phyloP scores from a whole-genome alignment of 35 echinoderm and acorn worm genomes.

The Diadema setosum region DNA sequence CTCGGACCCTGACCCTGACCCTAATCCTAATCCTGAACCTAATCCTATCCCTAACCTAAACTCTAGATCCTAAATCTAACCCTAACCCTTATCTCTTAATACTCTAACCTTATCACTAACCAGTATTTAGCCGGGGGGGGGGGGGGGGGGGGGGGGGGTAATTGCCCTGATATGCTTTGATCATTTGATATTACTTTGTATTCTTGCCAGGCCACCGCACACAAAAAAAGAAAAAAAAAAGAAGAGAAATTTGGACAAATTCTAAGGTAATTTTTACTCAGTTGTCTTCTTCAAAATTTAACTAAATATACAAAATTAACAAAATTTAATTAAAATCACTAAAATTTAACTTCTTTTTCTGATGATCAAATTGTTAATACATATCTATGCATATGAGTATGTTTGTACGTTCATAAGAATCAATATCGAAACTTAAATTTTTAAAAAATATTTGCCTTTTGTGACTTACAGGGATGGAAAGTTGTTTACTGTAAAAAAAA shows the following conservation, averaged over 20 bases:
- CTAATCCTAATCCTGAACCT: too few relatives aligned
- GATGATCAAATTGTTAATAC: background rate
- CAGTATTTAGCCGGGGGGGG: too few relatives aligned
- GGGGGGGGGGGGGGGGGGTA: too few relatives aligned
- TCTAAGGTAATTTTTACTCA: background rate
- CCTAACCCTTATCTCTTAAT: too few relatives aligned
- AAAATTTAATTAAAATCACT: too few relatives aligned
- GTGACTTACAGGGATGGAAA: background rate
- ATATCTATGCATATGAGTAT: background rate
- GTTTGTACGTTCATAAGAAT: background rate
- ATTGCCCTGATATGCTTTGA: too few relatives aligned
- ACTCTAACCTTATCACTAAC: too few relatives aligned
- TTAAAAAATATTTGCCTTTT: background rate
- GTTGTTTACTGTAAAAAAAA: background rate
- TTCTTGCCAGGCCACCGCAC: background rate
- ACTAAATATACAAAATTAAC: too few relatives aligned
- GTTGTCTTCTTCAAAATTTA: background rate
- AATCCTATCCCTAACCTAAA: too few relatives aligned
- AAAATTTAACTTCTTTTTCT: background rate
- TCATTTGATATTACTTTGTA: background rate
- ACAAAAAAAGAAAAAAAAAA: too few relatives aligned
- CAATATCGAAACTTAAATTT: background rate
- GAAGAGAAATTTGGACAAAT: background rate
- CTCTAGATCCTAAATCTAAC: too few relatives aligned
- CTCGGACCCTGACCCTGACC: too few relatives aligned